These are phyloP conservation scores for Antheraea mylitta DNA, from an alignment of 1,140 invertebrate species.

Conservation along the genomic window DNA sequence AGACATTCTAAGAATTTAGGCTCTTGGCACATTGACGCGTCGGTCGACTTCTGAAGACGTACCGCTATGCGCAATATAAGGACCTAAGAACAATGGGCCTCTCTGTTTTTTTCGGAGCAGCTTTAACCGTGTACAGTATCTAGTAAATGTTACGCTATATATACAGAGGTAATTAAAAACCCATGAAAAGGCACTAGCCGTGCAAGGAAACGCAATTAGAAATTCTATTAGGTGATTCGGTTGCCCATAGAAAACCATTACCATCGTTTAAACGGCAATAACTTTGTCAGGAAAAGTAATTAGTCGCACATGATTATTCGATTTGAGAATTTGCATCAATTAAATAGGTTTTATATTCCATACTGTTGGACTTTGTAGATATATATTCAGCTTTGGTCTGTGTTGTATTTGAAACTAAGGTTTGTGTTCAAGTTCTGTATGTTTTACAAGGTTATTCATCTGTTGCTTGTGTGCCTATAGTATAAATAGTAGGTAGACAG, in stretches of 20 bases:
- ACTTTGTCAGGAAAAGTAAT: too few species aligned
- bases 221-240: slow-evolving; percentile 21
- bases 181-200: slow-evolving; percentile 42
- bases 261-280: too few species aligned
- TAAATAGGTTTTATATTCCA: too few species aligned
- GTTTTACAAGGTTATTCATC: too few species aligned
- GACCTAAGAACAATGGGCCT: slow-evolving; percentile 59
- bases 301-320: too few species aligned
- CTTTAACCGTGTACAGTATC: slow-evolving; percentile 54
- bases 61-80: slow-evolving; percentile 68
- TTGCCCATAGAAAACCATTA: slow-evolving; percentile 6
- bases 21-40: slow-evolving; percentile 24
- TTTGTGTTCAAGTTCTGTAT: too few species aligned
- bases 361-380: too few species aligned
- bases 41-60: slow-evolving; percentile 49
- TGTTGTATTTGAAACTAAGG: too few species aligned
- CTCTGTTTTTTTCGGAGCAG: slow-evolving; percentile 56
- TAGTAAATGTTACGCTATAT: slow-evolving; percentile 63
- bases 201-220: slow-evolving; percentile 40
- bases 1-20: slow-evolving; percentile 67
- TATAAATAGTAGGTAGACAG: too few species aligned
- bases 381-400: too few species aligned
- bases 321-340: too few species aligned
- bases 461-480: too few species aligned
- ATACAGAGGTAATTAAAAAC: slow-evolving; percentile 65